Evolutionary conservation across 2,797 vertebrate genomes (phyloP).

Genomic region (Poecile montanus): DNA sequence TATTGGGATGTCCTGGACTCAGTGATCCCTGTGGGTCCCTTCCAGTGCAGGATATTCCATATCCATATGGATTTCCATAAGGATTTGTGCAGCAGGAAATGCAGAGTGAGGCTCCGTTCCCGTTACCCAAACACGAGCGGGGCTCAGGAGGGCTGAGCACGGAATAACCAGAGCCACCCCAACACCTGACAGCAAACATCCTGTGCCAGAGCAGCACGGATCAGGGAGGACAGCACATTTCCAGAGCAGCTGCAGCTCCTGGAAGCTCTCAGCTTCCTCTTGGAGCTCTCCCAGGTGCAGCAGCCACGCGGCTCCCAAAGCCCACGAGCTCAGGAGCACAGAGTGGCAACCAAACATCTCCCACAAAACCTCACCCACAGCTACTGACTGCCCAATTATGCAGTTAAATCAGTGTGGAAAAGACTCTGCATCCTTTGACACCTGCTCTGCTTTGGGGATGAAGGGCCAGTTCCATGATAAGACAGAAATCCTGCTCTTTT

Average conservation of each 20-base stretch:
- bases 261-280: not conserved
- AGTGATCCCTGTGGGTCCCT: not conserved
- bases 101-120: not conserved
- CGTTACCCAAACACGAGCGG: accelerated
- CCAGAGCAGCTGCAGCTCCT: not conserved
- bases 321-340: not conserved
- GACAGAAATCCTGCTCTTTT: not conserved
- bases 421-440: not conserved
- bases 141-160: accelerated
- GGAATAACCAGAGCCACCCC: accelerated
- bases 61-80: not conserved
- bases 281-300: accelerated
- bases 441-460: not conserved
- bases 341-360: not conserved
- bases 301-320: not conserved
- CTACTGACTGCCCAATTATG: not conserved
- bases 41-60: not conserved
- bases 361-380: not conserved
- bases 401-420: not conserved
- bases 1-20: not conserved
- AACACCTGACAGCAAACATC: accelerated
- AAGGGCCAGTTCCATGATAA: not conserved
- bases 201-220: not conserved
- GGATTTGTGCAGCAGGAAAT: not conserved
- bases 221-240: not conserved